Percentiles rank a stretch among this genome's conserved stretches.
phyloP scores from a whole-genome alignment of 1,140 invertebrate genomes.

The Brachystomella parvula region DNA sequence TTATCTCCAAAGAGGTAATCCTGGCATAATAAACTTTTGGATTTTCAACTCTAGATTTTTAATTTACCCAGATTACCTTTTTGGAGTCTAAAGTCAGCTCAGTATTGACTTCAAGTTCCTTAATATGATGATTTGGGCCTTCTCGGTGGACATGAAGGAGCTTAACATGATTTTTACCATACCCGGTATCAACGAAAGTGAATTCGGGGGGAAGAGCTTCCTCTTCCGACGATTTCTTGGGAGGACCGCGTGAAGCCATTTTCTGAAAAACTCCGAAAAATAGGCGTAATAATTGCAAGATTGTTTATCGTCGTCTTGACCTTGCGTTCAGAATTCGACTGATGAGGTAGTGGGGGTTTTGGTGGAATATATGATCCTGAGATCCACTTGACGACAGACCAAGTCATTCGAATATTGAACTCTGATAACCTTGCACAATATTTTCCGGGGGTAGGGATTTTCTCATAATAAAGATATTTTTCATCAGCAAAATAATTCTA shows the following conservation, averaged over 20 bases:
- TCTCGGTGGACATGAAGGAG: slow-evolving; percentile 59
- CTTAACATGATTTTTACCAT: slow-evolving; percentile 66
- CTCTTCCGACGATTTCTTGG: background rate
- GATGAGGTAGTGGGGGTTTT: too few species aligned
- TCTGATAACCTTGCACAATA: too few species aligned
- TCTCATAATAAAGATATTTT: too few species aligned
- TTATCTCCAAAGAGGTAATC: slow-evolving; percentile 56
- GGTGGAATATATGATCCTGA: too few species aligned
- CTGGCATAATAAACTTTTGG: too few species aligned
- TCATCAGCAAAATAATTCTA: too few species aligned
- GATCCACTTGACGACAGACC: too few species aligned
- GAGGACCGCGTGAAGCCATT: background rate
- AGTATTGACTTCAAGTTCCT: slow-evolving; percentile 64
- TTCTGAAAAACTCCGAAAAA: background rate
- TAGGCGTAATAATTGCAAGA: background rate
- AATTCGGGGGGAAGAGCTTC: slow-evolving; percentile 41
- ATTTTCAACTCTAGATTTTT: background rate
- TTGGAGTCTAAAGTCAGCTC: slow-evolving; percentile 59
- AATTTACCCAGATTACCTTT: slow-evolving; percentile 51
- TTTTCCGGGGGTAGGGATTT: too few species aligned
- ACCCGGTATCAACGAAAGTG: slow-evolving; percentile 56
- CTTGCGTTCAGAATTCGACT: too few species aligned
- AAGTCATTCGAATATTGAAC: too few species aligned
- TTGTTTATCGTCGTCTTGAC: too few species aligned
- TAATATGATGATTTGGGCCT: slow-evolving; percentile 55